These are phyloP conservation scores for Pheosia tremula DNA, from an alignment of 2,888 invertebrate species.

Conservation along the genomic window DNA sequence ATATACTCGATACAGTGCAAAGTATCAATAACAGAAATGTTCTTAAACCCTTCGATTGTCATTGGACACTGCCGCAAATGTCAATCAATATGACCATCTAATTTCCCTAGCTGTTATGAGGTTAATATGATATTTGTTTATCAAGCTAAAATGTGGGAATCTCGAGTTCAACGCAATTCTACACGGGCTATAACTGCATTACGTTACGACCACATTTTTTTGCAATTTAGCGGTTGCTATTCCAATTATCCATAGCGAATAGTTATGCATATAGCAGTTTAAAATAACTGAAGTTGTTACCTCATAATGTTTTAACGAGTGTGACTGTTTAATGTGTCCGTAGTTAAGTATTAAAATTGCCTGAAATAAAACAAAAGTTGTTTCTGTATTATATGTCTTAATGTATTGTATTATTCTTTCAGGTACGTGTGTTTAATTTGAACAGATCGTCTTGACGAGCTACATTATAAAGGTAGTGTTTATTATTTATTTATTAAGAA, in stretches of 20 bases:
- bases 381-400: not conserved
- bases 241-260: conserved; percentile 15
- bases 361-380: not conserved
- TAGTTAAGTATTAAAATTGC: not conserved
- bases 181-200: conserved; percentile 13
- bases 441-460: not conserved
- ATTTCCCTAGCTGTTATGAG: no score
- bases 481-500: not conserved
- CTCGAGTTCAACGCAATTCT: conserved; percentile 13
- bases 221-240: conserved; percentile 12
- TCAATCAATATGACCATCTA: no score
- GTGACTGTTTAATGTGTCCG: not conserved
- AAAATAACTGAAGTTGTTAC: not conserved
- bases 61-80: no score
- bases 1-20: no score
- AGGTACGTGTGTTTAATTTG: not conserved
- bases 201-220: conserved; percentile 17
- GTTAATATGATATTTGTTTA: no score
- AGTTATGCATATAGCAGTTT: conserved; percentile 2
- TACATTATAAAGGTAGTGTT: not conserved
- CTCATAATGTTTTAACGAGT: not conserved
- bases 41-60: no score
- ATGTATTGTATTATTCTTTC: not conserved
- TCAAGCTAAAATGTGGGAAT: conserved; percentile 18
- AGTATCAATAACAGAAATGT: no score